A percentile compares a stretch with the other conserved stretches of the same genome.
Evolutionary conservation across 2,797 vertebrate genomes (phyloP).

Genomic region (Myotis vivesi): DNA sequence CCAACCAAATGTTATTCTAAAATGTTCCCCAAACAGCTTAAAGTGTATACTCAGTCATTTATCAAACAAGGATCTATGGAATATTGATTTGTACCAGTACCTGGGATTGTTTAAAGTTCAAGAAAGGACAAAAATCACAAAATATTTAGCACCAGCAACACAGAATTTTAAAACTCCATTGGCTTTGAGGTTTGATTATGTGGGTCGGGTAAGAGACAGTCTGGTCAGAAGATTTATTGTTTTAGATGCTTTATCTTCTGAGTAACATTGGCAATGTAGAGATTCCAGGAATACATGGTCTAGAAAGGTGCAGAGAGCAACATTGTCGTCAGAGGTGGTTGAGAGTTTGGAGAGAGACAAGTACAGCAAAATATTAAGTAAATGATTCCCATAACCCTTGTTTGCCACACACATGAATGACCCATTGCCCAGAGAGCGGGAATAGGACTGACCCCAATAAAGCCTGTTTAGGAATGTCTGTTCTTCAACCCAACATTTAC

Average conservation of each 20-base stretch:
- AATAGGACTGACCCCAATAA: not conserved
- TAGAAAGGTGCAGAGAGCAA: not conserved
- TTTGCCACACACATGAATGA: not conserved
- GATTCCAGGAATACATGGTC: not conserved
- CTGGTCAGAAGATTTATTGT: not conserved
- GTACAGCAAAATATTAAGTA: not conserved
- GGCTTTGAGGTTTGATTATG: not conserved
- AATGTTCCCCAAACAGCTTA: not conserved
- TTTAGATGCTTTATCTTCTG: not conserved
- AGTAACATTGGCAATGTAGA: not conserved
- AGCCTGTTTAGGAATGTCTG: not conserved
- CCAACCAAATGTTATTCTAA: not conserved
- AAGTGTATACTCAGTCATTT: not conserved
- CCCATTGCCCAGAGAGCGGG: not conserved
- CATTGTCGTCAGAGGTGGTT: not conserved
- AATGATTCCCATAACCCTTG: not conserved
- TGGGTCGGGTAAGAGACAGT: not conserved
- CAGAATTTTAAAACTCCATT: not conserved
- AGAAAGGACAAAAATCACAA: not conserved
- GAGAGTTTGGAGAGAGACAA: not conserved
- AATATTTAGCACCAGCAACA: not conserved
- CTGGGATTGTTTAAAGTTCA: not conserved
- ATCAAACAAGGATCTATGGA: not conserved
- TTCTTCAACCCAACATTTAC: not conserved
- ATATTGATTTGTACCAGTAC: not conserved